Evolutionary conservation across 2,888 invertebrate genomes (phyloP).

Genomic region (Agonopterix arenella): DNA sequence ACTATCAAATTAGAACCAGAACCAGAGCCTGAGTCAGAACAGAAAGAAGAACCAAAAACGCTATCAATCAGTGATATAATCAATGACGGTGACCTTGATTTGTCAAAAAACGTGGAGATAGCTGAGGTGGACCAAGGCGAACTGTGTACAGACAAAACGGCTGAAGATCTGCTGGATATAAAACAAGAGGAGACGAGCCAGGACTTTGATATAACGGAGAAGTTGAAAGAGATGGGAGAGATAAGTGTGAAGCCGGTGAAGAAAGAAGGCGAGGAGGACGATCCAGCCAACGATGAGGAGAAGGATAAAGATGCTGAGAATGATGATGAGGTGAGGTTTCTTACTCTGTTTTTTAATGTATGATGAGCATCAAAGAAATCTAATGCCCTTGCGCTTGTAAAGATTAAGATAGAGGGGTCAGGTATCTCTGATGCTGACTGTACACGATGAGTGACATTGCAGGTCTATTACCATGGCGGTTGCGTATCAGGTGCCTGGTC

Average conservation of each 20-base stretch:
- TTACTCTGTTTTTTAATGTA: neutral
- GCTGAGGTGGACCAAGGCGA: slow-evolving; percentile 66
- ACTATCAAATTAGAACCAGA: slow-evolving; percentile 12
- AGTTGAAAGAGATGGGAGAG: slow-evolving; percentile 79
- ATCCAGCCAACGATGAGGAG: slow-evolving; percentile 29
- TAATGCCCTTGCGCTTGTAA: too few species aligned
- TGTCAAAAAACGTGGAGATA: slow-evolving; percentile 68
- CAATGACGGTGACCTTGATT: slow-evolving; percentile 63
- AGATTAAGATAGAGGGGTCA: too few species aligned
- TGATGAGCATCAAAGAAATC: too few species aligned
- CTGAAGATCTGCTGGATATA: slow-evolving; percentile 57
- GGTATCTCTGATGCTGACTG: too few species aligned
- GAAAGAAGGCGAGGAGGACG: slow-evolving; percentile 43
- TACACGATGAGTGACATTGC: too few species aligned
- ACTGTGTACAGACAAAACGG: slow-evolving; percentile 56
- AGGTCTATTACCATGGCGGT: too few species aligned
- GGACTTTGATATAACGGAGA: slow-evolving; percentile 79
- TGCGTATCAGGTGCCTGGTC: too few species aligned
- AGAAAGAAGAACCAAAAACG: slow-evolving; percentile 46
- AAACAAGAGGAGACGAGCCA: slow-evolving; percentile 61
- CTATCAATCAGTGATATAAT: slow-evolving; percentile 71
- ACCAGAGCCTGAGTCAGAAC: slow-evolving; percentile 14
- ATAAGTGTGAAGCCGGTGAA: slow-evolving; percentile 64
- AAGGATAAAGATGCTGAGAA: slow-evolving; percentile 55
- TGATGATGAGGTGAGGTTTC: slow-evolving; percentile 57